A percentile compares a stretch with the other conserved stretches of the same genome.
These are phyloP conservation scores for Parotia lawesii DNA, from an alignment of 2,113 vertebrate genomes.

Conservation along the genomic window DNA sequence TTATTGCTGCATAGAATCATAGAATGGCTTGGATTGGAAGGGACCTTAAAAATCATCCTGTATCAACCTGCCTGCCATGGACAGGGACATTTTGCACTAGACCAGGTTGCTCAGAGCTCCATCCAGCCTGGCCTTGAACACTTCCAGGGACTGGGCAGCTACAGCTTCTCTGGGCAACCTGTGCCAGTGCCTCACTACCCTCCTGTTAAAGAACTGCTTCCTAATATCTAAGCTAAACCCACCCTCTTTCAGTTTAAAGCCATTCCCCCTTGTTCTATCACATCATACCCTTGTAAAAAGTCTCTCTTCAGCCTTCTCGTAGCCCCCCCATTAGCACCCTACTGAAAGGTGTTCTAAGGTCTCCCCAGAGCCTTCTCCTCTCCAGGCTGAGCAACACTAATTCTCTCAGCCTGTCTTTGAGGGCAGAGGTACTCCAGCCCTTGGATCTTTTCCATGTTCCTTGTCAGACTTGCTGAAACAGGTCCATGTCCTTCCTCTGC, in stretches of 20 bases:
- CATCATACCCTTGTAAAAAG: not conserved
- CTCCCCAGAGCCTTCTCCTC: not conserved
- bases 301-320: not conserved
- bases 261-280: not conserved
- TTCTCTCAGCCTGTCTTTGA: not conserved
- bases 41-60: not conserved
- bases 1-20: not conserved
- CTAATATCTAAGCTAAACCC: not conserved
- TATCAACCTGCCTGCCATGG: not conserved
- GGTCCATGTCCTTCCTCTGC: not conserved
- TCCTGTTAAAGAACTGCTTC: not conserved
- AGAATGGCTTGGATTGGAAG: not conserved
- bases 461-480: not conserved
- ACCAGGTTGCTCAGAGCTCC: not conserved
- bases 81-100: not conserved
- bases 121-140: not conserved
- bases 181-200: rapidly evolving
- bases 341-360: too few relatives aligned
- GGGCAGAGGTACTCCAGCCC: not conserved
- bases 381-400: not conserved
- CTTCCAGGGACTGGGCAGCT: not conserved
- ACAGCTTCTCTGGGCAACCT: not conserved
- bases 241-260: not conserved
- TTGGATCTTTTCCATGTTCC: not conserved
- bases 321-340: too few relatives aligned